phyloP scores from a whole-genome alignment of 2,113 vertebrate genomes.

The Gallinago paraguaiae region DNA sequence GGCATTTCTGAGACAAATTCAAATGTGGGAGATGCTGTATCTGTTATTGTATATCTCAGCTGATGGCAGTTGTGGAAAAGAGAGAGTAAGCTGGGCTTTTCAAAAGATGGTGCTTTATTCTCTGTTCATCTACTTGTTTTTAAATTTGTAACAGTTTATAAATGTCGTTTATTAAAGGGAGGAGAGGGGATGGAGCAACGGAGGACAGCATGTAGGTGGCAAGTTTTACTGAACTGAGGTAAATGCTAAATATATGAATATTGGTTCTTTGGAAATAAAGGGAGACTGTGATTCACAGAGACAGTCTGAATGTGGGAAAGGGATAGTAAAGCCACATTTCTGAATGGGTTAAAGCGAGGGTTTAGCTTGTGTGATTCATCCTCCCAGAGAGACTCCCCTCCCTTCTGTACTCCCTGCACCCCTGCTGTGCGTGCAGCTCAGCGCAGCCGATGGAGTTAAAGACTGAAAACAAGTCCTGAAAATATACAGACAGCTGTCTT shows the following conservation, averaged over 20 bases:
- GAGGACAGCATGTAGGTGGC: not conserved
- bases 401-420: fast-evolving
- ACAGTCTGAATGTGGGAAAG: not conserved
- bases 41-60: not conserved
- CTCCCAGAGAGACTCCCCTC: not conserved
- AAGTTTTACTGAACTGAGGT: not conserved
- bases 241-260: not conserved
- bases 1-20: not conserved
- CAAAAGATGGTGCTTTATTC: not conserved
- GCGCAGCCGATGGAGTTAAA: not conserved
- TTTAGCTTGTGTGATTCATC: not conserved
- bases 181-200: not conserved
- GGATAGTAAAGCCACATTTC: not conserved
- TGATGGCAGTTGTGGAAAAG: not conserved
- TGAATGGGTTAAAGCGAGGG: not conserved
- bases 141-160: not conserved
- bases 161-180: not conserved
- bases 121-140: not conserved
- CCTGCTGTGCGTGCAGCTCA: fast-evolving
- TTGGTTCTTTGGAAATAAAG: not conserved
- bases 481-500: not conserved
- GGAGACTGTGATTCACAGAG: not conserved
- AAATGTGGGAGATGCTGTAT: not conserved
- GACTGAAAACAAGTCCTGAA: not conserved
- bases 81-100: not conserved